A percentile compares a stretch with the other conserved stretches of the same genome.
Conservation (phyloP, 2,797 vertebrate species). For the Apodemus agrarius region DNA sequence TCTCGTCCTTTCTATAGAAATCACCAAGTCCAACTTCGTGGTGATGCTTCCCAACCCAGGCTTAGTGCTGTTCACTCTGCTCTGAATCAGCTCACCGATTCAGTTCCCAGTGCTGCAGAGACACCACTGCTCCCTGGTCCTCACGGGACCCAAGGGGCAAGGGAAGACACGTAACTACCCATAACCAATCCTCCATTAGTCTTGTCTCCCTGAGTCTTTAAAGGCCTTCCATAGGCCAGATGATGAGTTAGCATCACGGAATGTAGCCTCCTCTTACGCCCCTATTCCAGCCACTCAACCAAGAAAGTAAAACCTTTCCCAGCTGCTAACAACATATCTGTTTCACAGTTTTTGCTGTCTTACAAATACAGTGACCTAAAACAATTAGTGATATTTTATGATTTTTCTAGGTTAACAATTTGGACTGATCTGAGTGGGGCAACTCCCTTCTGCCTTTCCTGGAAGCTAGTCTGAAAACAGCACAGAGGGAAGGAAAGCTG, state of each 20-base stretch:
- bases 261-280: neutral
- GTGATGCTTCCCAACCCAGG: neutral
- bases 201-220: neutral
- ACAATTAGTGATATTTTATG: neutral
- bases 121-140: neutral
- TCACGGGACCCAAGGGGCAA: neutral
- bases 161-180: neutral
- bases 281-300: neutral
- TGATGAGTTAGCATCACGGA: neutral
- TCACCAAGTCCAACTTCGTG: neutral
- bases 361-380: neutral
- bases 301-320: neutral
- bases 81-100: neutral
- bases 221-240: neutral
- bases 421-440: neutral
- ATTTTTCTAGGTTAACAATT: neutral
- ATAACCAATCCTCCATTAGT: neutral
- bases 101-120: neutral
- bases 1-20: conserved; percentile 6
- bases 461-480: neutral
- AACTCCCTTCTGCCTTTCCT: neutral
- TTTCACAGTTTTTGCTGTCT: neutral
- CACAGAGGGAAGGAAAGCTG: neutral
- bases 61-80: neutral
- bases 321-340: neutral